Evolutionary conservation across 2,797 vertebrate species (phyloP), one percentile per base, ranked within the genome.

Genomic region (Alca torda): DNA sequence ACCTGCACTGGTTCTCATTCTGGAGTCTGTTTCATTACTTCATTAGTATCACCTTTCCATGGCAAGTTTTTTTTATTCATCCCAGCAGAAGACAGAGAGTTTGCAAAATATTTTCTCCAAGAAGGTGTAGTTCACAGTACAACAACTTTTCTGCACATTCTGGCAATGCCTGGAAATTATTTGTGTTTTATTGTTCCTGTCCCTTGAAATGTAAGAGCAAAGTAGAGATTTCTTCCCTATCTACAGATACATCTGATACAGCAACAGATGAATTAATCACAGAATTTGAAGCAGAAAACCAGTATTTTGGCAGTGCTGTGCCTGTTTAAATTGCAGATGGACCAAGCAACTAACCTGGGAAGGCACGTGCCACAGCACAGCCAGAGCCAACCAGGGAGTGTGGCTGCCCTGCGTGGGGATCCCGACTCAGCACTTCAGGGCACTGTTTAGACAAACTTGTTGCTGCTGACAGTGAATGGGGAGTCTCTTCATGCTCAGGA

Each of bases 321-420:
- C 14, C 53, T 57, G n/a, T 56, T n/a, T 48, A 87, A 87, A 82
- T 7, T 45, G 13, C 37, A 50, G 37, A 41, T 24, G 2, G 5
- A 61, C n/a, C 0, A 3, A 57, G 33, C 16, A 53, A 31, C 25
- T 46, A 69, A 28, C 1, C 2, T 60, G 18, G 28, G 26, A 78
- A 78, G n/a, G 15, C 21, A 7, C 0, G 0, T 51, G 56, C 43
- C 73, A 65, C 48, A 33, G 1, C n/a, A 30, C 54, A 64, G 24
- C 26, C 51, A 39, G 31, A 48, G 33, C 18, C 60, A 8, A 1
- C 5, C 0, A 4, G 41, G n/a, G 41, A 16, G 24, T 0, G 3
- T 1, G 3, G 43, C 68, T 73, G 35, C 20, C 25, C 45, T 21
- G 16, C 1, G 0, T 46, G 61, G 16, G 50, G 16, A 88, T 30